A percentile compares a stretch with the other conserved stretches of the same genome.
Conservation (phyloP, 2,113 vertebrate genomes). For the Triplophysa dalaica region DNA sequence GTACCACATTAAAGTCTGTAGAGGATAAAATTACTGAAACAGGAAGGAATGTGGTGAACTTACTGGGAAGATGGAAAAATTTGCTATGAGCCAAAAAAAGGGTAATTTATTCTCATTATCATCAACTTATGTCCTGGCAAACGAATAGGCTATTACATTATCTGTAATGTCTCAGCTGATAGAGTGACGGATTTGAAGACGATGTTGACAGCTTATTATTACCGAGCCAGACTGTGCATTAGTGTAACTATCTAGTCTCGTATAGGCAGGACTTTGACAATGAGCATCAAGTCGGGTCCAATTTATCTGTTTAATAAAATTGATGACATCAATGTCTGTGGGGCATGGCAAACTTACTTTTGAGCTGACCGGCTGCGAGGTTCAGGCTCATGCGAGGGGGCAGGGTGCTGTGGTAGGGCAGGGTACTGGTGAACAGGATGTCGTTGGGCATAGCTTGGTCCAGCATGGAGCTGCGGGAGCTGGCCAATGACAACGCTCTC, state of each 20-base stretch:
- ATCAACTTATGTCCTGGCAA: slow-evolving; percentile 23
- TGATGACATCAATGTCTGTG: background rate
- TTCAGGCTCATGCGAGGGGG: slow-evolving; percentile 72
- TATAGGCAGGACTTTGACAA: too few relatives aligned
- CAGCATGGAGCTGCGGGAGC: slow-evolving; percentile 81
- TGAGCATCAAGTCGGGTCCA: too few relatives aligned
- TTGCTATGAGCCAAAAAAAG: slow-evolving; percentile 16
- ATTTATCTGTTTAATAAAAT: background rate
- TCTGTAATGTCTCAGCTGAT: slow-evolving; percentile 17
- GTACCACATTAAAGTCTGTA: slow-evolving; percentile 32
- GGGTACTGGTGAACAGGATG: slow-evolving; percentile 82
- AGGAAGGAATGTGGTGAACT: slow-evolving; percentile 35
- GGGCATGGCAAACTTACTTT: slow-evolving; percentile 72
- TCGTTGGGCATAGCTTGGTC: slow-evolving; percentile 82
- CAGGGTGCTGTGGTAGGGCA: slow-evolving; percentile 78
- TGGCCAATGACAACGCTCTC: slow-evolving; percentile 76
- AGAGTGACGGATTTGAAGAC: slow-evolving; percentile 1
- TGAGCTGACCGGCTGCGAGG: slow-evolving; percentile 68
- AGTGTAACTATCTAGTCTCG: background rate
- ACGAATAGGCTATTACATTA: slow-evolving; percentile 8
- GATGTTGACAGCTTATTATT: background rate
- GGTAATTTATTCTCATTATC: slow-evolving; percentile 31
- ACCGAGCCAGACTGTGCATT: background rate
- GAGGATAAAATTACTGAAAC: slow-evolving; percentile 31
- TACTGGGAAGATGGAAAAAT: slow-evolving; percentile 27